Evolutionary conservation across 1,140 invertebrate genomes (phyloP), one percentile per base, ranked within the genome.

Genomic region (Drosophila nannoptera): DNA sequence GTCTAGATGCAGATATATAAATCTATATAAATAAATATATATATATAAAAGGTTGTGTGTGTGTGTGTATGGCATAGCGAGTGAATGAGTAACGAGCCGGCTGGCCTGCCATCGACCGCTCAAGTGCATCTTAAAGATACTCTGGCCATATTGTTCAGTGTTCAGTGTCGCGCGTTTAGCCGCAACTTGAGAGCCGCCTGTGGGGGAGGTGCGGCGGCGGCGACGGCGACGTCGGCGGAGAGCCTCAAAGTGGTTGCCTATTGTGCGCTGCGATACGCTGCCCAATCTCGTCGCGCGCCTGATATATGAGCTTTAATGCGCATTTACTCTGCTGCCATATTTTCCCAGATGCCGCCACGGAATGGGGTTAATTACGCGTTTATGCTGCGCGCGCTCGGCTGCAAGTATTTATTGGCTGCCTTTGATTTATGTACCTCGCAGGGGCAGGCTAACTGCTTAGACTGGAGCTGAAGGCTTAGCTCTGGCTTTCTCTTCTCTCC

Each of bases 71-170:
- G 42, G 63, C 50, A 68, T 54, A 71, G 74, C 48, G 72, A 62
- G 68, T 22, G 45, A 46, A 5, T 67, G 62, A 66, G 68, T 83
- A 81, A 78, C 78, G 78, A 75, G 52, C 45, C 61, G 60, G 62
- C 62, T 54, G 78, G 59, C 75, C 62, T 54, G 78, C 55, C 75
- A 82, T 68, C 73, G 81, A 84, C 82, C 81, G 81, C 32, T 86
- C 66, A 77, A 84, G 81, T 84, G 81, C 81, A 84, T 86, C 81
- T 86, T 86, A 77, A 86, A 84, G 81, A 86, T 84, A 86, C 81
- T 84, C 82, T 55, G 65, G 71, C 67, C 22, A 71, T 49, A 73
- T 81, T 81, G 73, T 80, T 53, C 42, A 49, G 48, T 81, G 73
- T 80, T 53, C 42, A 49, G 48, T 59, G 36, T 56, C 52, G 46